Percentiles rank a stretch among this genome's conserved stretches.
phyloP scores from a whole-genome alignment of 2,113 vertebrate genomes.

The Ursus arctos region DNA sequence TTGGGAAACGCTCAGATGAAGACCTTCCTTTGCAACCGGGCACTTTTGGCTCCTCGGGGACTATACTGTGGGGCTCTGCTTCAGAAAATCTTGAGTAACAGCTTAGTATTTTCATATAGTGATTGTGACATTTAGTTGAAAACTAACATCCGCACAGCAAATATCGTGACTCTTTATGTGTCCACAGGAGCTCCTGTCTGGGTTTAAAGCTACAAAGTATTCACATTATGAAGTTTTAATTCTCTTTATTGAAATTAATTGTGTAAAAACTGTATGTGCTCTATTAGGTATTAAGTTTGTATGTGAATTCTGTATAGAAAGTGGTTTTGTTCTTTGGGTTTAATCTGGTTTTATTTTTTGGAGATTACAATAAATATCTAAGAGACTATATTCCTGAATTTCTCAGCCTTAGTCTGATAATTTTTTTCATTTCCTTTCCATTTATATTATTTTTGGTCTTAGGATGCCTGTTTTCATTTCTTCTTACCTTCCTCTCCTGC shows the following conservation, averaged over 20 bases:
- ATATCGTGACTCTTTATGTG: conserved; percentile 78
- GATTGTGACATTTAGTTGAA: conserved; percentile 79
- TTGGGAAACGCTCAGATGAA: conserved; percentile 24
- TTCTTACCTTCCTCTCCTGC: background rate
- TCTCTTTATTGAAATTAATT: conserved; percentile 80
- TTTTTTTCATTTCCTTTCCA: background rate
- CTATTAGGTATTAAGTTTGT: conserved; percentile 89
- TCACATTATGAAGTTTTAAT: conserved; percentile 84
- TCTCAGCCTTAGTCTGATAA: conserved; percentile 63
- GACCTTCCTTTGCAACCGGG: conserved; percentile 35
- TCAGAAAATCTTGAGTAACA: conserved; percentile 67
- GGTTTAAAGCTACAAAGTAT: conserved; percentile 83
- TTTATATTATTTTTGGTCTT: conserved; percentile 2
- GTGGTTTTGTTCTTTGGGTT: conserved; percentile 80
- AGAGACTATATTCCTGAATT: conserved; percentile 90
- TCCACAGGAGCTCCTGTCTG: conserved; percentile 79
- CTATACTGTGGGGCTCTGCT: conserved; percentile 74
- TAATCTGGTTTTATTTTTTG: conserved; percentile 88
- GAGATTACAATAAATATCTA: conserved; percentile 93
- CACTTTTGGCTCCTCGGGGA: conserved; percentile 63
- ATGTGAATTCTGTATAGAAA: conserved; percentile 90
- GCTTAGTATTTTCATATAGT: conserved; percentile 79
- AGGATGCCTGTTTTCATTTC: background rate
- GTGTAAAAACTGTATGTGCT: conserved; percentile 85
- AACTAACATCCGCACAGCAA: conserved; percentile 76